Base-by-base conservation (phyloP, 2,888 invertebrate genomes). In the Ctenicera cuprea region DNA sequence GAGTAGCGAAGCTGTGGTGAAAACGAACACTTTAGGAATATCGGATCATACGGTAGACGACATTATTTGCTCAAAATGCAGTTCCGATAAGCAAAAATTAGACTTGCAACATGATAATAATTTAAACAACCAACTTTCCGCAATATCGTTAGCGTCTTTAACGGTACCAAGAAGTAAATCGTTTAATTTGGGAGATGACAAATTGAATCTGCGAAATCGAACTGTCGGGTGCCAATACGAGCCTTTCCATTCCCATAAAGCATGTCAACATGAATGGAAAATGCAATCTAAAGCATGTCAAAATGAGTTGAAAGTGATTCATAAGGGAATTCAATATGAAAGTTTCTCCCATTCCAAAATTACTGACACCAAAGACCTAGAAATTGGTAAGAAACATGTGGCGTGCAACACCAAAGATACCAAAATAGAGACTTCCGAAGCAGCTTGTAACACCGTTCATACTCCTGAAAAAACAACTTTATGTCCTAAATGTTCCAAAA, bases 131-230 rank as follows among this genome's bases (percentile, higher is more conserved):
- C 81, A 82, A 68, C 79, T 83, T 0, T 80, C 83, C 16, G 86
- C 89, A 0, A 83, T 90, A 33, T 90, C 90, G 0, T 81, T 90
- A 26, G 86, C 88, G 26, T 87, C 88, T 71, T 83, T 89, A 80
- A 86, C 82, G 63, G 85, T 86, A 0, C 88, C 88, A 1, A 86
- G 90, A 66, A 91, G 91, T 80, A 89, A 89, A 75, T 91, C 91
- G 0, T 92, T 91, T 79, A 90, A 90, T 80, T 87, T 90, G 79
- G 90, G 91, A 1, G 90, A 90, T 61, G 89, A 89, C 62, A 88
- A 88, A 77, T 80, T 88, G 0, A 88, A 88, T 65, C 76, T 80
- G 12, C 86, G 75, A 88, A 89, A 82, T 86, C 88, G 82, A 89
- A 92, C 82, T 84, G 88, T 84, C 86, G 89, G 89, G 16, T 82